A percentile compares a stretch with the other conserved stretches of the same genome.
phyloP scores from a whole-genome alignment of 2,888 invertebrate genomes.

The Xanthia icteritia region DNA sequence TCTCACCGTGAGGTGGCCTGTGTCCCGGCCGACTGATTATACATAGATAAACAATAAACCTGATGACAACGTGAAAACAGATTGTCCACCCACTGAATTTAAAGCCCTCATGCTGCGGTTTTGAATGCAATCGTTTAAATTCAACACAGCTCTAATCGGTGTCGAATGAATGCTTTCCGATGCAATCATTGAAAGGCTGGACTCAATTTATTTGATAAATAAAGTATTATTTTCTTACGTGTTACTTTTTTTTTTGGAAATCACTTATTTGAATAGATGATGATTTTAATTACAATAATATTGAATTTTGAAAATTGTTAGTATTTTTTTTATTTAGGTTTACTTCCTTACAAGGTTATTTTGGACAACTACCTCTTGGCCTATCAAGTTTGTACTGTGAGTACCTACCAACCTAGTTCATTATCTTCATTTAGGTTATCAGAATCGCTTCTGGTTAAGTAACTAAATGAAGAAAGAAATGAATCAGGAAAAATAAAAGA shows the following conservation, averaged over 20 bases:
- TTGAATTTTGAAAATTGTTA: not conserved
- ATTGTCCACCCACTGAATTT: conserved; percentile 24
- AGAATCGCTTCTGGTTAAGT: not conserved
- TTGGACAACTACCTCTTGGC: not conserved
- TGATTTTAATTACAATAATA: not conserved
- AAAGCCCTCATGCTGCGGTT: conserved; percentile 6
- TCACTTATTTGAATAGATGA: not conserved
- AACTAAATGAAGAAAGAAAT: not conserved
- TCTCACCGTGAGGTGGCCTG: too few species aligned
- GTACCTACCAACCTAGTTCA: not conserved
- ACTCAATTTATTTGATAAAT: conserved; percentile 33
- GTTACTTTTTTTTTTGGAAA: not conserved
- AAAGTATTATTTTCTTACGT: not conserved
- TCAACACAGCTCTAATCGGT: conserved; percentile 30
- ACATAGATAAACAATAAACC: conserved; percentile 19
- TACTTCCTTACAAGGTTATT: not conserved
- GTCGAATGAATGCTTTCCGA: conserved; percentile 14
- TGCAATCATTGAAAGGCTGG: conserved; percentile 2
- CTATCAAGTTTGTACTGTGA: not conserved
- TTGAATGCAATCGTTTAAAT: conserved; percentile 39
- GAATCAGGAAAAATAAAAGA: not conserved
- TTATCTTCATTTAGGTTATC: not conserved
- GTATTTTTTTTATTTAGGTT: not conserved
- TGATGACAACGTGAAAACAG: not conserved
- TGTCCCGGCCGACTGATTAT: too few species aligned